These are phyloP conservation scores for Neuroscelio doddi DNA, from an alignment of 2,888 invertebrate species.

Conservation along the genomic window DNA sequence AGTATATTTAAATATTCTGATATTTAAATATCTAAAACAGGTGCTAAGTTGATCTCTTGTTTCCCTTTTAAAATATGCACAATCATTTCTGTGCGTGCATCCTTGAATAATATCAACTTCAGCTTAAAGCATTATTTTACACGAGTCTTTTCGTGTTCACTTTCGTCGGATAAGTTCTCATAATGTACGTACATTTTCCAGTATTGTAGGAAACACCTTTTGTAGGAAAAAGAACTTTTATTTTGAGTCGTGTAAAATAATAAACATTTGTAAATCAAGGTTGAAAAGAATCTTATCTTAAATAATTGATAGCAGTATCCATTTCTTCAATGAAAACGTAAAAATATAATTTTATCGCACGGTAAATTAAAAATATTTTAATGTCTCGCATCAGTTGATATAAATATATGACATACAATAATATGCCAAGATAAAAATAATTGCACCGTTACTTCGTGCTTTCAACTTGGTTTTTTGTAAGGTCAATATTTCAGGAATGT, in stretches of 20 bases:
- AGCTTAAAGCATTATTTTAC: background rate
- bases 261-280: too few species aligned
- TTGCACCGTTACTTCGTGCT: background rate
- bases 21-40: too few species aligned
- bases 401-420: background rate
- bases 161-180: background rate
- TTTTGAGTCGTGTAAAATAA: too few species aligned
- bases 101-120: slow-evolving; percentile 1
- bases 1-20: too few species aligned
- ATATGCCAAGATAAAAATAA: background rate
- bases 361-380: background rate
- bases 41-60: background rate
- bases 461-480: background rate
- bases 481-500: background rate
- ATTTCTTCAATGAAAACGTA: background rate
- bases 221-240: too few species aligned
- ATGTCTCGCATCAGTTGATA: background rate
- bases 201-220: too few species aligned
- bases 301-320: background rate
- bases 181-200: too few species aligned
- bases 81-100: background rate
- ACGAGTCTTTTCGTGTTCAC: background rate
- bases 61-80: background rate
- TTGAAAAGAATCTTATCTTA: background rate
- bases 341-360: background rate